Evolutionary conservation across 2,797 vertebrate species (phyloP), one percentile per base, ranked within the genome.

Genomic region (Channallabes apus): DNA sequence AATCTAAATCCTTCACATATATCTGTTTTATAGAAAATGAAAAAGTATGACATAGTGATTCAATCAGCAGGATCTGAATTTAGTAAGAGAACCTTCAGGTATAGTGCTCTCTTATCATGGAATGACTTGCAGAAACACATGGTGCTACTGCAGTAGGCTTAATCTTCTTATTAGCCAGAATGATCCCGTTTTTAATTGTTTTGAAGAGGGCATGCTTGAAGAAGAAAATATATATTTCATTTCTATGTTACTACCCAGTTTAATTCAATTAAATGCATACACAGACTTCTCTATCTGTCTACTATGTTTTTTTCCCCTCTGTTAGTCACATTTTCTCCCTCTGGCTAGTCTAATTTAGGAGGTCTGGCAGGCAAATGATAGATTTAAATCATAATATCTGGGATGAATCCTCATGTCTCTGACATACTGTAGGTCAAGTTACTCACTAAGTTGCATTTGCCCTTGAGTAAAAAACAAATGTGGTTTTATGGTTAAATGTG

Each of bases 401-500:
- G 20, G 9, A 78, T 61, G 75, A 59, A 76, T 58, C 73, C 9
- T 76, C 51, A 76, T 35, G 32, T 78, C 22, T 78, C 56, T 35
- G 56, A 22, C 29, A 61, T 59, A 61, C n/a, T n/a, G n/a, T n/a
- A n/a, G 76, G 29, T 78, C 56, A 78, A 38, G 56, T 78, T 78
- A 61, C 56, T 38, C 32, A 61, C 3, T 61, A 20, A 58, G 5
- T 14, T 78, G 32, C 12, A 24, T 78, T 61, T 59, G 20, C 12
- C 76, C 56, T 24, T 76, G 54, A 58, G 56, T 78, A 22, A 78
- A 65, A 76, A 61, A 61, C 11, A 78, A 59, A 24, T 61, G 76
- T 38, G 46, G 27, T 54, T 75, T 75, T 72, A 86, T 86, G 61
- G 75, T 87, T 82, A 87, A 91, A 91, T 83, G 68, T 91, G 86